phyloP scores from a whole-genome alignment of 2,888 invertebrate species.

The Nysson spinosus region DNA sequence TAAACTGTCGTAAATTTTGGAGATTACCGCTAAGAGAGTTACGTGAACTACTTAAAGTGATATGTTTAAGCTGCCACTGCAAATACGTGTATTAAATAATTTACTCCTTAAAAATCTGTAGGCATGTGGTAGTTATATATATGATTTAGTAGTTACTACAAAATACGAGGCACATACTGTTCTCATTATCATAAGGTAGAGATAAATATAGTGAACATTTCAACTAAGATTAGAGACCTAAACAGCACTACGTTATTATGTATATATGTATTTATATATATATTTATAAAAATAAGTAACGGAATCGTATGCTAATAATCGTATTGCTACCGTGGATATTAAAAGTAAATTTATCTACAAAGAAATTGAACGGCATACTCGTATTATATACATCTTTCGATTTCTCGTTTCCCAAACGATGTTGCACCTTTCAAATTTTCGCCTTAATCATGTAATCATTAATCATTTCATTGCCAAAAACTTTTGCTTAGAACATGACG shows the following conservation, averaged over 20 bases:
- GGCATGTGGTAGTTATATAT: slow-evolving; percentile 41
- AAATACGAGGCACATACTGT: slow-evolving; percentile 64
- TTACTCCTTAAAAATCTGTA: slow-evolving; percentile 58
- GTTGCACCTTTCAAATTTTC: slow-evolving; percentile 25
- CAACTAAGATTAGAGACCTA: slow-evolving; percentile 44
- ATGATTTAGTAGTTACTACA: slow-evolving; percentile 56
- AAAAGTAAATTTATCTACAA: slow-evolving; percentile 61
- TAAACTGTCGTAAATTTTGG: slow-evolving; percentile 59
- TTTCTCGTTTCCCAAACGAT: slow-evolving; percentile 19
- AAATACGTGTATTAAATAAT: slow-evolving; percentile 65
- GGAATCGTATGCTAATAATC: slow-evolving; percentile 35
- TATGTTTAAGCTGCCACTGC: slow-evolving; percentile 67
- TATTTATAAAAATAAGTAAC: slow-evolving; percentile 56
- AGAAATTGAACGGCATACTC: slow-evolving; percentile 30
- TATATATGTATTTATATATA: slow-evolving; percentile 15
- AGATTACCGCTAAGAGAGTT: slow-evolving; percentile 52
- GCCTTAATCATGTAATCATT: slow-evolving; percentile 22
- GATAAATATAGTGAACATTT: slow-evolving; percentile 54
- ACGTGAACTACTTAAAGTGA: slow-evolving; percentile 55
- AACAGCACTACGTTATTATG: slow-evolving; percentile 28
- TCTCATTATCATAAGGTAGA: slow-evolving; percentile 51
- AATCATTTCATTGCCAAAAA: no score
- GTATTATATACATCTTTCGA: slow-evolving; percentile 52
- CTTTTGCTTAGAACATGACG: slow-evolving; percentile 28
- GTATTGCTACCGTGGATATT: slow-evolving; percentile 35